phyloP scores from a whole-genome alignment of 2,797 vertebrate genomes.

The Pangasius mekongensis region DNA sequence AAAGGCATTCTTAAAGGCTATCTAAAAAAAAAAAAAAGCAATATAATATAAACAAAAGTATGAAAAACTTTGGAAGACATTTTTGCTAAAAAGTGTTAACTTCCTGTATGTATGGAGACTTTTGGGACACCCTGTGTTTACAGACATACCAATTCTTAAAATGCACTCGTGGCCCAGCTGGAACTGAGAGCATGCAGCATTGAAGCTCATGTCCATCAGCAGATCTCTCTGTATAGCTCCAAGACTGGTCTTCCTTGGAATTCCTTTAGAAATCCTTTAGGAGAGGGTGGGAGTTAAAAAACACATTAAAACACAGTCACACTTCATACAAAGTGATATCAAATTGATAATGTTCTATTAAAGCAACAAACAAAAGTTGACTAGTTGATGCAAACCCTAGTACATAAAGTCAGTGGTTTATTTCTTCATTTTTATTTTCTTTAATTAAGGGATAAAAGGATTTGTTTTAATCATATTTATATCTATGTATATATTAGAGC shows the following conservation, averaged over 20 bases:
- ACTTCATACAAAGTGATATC: not conserved
- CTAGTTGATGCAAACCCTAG: not conserved
- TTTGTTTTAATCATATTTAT: not conserved
- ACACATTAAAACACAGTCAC: not conserved
- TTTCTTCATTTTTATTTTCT: not conserved
- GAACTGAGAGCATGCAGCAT: not conserved
- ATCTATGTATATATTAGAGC: not conserved
- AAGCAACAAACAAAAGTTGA: not conserved
- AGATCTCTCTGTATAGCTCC: not conserved
- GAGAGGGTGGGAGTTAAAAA: not conserved
- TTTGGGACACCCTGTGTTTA: not conserved
- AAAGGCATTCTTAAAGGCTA: no score
- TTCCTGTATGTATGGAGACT: no score
- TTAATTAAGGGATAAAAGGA: not conserved
- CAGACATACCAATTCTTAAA: not conserved
- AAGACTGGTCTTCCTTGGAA: not conserved
- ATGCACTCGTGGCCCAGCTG: not conserved
- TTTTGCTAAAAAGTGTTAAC: no score
- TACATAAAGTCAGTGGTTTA: not conserved
- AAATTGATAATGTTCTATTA: not conserved
- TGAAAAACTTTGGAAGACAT: no score
- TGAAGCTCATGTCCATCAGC: not conserved
- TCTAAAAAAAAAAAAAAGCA: no score
- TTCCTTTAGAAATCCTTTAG: not conserved
- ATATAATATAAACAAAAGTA: no score